Evolutionary conservation across 2,888 invertebrate genomes (phyloP), one percentile per base, ranked within the genome.

Genomic region (Leptarthrus brevirostris): DNA sequence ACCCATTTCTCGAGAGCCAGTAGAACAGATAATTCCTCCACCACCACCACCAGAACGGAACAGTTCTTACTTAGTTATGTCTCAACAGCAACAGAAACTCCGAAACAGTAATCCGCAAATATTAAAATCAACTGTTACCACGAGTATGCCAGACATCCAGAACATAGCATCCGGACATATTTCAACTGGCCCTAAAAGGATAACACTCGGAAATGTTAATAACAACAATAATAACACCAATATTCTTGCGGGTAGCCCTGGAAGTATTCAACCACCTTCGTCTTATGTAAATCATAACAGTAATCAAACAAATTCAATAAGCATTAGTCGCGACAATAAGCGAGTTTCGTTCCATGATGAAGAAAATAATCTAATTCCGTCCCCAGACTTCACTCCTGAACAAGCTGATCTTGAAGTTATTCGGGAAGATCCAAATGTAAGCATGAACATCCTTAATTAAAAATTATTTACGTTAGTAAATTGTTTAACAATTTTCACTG

Each of bases 11-110:
- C 30, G 74, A 56, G 72, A 64, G 61, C 1, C 61, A 75, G 22
- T 20, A 36, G 6, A 74, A 72, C 6, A 73, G 64, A 30, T 47
- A 49, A 69, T 74, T 3, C 83, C 84, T 8, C 89, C 92, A 69
- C 92, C 94, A 0, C 89, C 92, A 53, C 95, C 95, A 20, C 96
- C 96, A 2, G 94, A 95, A 83, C 89, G 96, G 76, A 94, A 94
- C 74, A 95, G 95, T 24, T 95, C 95, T 49, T 96, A 94, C 84
- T 90, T 93, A 2, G 90, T 93, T 26, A 94, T 95, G 93, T 91
- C 90, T 6, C 92, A 92, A 80, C 84, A 88, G 83, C 85, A 87
- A 82, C 82, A 83, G 49, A 84, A 83, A 76, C 77, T 80, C 26
- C 77, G 82, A 3, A 53, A 49, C 6, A 49, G 54, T 40, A 71